Evolutionary conservation across 2,888 invertebrate species (phyloP).

Genomic region (Brassicogethes aeneus): DNA sequence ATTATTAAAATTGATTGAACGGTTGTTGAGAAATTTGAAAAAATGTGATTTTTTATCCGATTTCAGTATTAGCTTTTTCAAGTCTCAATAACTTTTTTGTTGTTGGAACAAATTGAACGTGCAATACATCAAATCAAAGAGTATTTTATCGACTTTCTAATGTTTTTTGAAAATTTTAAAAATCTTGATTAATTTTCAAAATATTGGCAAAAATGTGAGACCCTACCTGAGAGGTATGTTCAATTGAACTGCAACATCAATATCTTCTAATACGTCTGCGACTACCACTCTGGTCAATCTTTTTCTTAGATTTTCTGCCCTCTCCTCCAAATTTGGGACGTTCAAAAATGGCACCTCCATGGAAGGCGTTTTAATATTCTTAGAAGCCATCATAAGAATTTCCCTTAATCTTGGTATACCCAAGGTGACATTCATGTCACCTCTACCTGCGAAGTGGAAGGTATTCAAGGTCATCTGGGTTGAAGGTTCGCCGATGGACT

Average conservation of each 20-base stretch:
- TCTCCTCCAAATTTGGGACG: slow-evolving; percentile 41
- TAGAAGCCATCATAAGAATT: slow-evolving; percentile 92
- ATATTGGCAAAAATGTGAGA: no score
- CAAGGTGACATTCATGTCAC: slow-evolving; percentile 99
- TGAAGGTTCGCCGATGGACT: slow-evolving; percentile 95
- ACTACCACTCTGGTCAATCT: slow-evolving; percentile 72
- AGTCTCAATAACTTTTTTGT: no score
- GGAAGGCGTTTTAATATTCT: slow-evolving; percentile 89
- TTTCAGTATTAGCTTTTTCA: no score
- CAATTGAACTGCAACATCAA: slow-evolving; percentile 55
- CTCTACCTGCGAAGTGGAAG: slow-evolving; percentile 98
- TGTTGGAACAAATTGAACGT: no score
- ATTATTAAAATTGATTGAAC: no score
- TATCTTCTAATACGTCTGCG: slow-evolving; percentile 66
- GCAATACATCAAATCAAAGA: no score
- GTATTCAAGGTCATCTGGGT: slow-evolving; percentile 99
- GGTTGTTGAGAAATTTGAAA: no score
- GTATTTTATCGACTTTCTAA: no score
- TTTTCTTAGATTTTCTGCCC: slow-evolving; percentile 60
- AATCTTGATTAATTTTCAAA: slow-evolving; percentile 94
- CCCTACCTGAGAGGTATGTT: no score
- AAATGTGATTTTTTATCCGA: no score
- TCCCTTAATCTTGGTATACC: slow-evolving; percentile 96
- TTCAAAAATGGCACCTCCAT: slow-evolving; percentile 84
- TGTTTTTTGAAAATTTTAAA: slow-evolving; percentile 47